Percentiles rank a stretch among this genome's conserved stretches.
Conservation (phyloP, 2,888 invertebrate genomes). For the Agrilus cyanescens region DNA sequence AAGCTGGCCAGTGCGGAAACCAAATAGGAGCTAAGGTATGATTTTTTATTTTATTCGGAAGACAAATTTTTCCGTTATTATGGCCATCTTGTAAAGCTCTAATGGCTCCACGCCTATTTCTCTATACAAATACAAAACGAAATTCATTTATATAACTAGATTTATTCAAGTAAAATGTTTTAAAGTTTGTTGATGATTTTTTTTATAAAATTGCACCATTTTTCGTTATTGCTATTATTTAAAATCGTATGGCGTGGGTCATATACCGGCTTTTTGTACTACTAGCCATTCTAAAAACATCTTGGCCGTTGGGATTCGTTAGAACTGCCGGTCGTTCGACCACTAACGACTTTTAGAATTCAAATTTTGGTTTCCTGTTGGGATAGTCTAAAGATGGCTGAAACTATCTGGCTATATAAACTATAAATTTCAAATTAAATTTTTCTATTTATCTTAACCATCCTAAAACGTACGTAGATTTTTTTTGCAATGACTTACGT, state of each 20-base stretch:
- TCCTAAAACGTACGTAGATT: no score
- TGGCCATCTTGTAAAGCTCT: conserved; percentile 7
- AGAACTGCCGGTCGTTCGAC: not conserved
- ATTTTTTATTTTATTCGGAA: conserved; percentile 6
- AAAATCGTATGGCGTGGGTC: not conserved
- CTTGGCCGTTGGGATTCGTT: not conserved
- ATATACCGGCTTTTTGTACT: conserved; percentile 4
- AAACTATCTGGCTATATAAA: no score
- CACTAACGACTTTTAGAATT: conserved; percentile 1
- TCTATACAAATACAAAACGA: not conserved
- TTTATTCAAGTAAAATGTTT: no score
- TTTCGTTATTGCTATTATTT: no score
- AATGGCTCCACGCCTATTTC: not conserved
- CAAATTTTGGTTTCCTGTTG: not conserved
- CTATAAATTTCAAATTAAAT: no score
- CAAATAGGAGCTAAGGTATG: conserved; percentile 80
- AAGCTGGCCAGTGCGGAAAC: conserved; percentile 59
- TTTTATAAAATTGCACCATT: no score
- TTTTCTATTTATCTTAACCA: no score
- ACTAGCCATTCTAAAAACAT: not conserved
- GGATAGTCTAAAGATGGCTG: no score
- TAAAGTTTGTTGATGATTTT: no score
- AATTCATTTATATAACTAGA: not conserved
- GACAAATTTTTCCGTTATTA: no score
- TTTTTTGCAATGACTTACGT: no score